Base-by-base conservation (phyloP, 92 coral and sea anemone genomes). In the Micromussa lordhowensis region DNA sequence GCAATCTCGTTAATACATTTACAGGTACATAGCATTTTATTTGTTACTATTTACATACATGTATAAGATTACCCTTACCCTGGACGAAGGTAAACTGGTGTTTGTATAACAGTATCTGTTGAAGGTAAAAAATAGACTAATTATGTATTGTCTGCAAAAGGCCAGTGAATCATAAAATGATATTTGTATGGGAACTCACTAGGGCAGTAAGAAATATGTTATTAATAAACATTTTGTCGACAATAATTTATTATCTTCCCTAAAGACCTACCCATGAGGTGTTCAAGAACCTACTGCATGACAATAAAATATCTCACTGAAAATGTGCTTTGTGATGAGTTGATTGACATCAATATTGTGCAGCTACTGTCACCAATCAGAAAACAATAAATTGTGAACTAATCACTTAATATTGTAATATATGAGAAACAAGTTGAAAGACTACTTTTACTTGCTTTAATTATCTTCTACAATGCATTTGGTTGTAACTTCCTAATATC, bases 1-100 rank as follows among this genome's bases (percentile, higher is more conserved):
- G 12, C 34, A n/a, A 40, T 63, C 69, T 22, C 64, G 68, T 29
- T 61, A 61, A 61, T 5, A 61, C 11, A 61, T 61, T n/a, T 61
- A 61, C 51, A 44, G 10, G 11, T 44, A n/a, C n/a, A n/a, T n/a
- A 44, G 51, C 51, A 7, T 8, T 44, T 0, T 9, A 13, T 44
- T 8, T 44, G 51, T 44, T 44, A 44, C n/a, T n/a, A n/a, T n/a
- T n/a, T n/a, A n/a, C n/a, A n/a, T n/a, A n/a, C n/a, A n/a, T n/a
- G n/a, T n/a, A n/a, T 3, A 68, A n/a, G 5, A 68, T 13, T 68
- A 3, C 17, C 55, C 61, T 77, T 77, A 98, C 99, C 98, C 98
- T 87, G 98, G 98, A 28, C 99, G 90, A 55, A 98, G 82, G 58
- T 84, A 94, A 54, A 94, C 93, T 85, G 98, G 98, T 17, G 99